These are phyloP conservation scores for Drosophila phalerata DNA, from an alignment of 2,888 invertebrate species.

Conservation along the genomic window DNA sequence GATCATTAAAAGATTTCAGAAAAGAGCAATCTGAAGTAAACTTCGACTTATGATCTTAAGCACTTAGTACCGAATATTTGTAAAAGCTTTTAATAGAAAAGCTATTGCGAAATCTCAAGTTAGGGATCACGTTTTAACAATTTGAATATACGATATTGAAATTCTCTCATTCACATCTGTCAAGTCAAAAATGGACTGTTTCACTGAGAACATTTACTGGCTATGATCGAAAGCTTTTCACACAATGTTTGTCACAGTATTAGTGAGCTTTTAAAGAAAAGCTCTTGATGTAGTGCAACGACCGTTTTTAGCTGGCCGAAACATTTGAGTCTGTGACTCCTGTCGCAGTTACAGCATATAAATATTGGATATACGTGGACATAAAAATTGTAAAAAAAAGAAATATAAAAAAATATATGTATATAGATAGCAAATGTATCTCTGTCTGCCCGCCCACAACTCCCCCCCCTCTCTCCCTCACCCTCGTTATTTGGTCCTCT, in stretches of 20 bases:
- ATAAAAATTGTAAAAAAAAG: conserved; percentile 8
- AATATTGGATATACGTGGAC: conserved; percentile 63
- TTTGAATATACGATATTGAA: no score
- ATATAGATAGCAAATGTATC: conserved; percentile 27
- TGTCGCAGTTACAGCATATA: conserved; percentile 65
- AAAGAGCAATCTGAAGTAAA: no score
- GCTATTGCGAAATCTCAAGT: no score
- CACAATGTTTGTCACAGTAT: no score
- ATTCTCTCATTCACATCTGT: no score
- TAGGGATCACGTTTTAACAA: no score
- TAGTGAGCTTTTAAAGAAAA: background rate
- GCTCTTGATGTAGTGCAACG: conserved; percentile 20
- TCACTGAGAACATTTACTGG: no score
- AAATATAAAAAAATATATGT: conserved; percentile 16
- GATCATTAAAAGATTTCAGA: background rate
- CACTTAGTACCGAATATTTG: no score
- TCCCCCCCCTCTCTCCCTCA: background rate
- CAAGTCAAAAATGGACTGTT: no score
- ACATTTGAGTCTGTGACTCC: conserved; percentile 14
- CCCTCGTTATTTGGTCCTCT: no score
- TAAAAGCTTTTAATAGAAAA: no score
- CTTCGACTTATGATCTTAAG: no score
- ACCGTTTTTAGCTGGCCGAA: conserved; percentile 23
- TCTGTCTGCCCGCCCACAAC: conserved; percentile 39
- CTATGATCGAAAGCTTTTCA: background rate